These are phyloP conservation scores for Scarus forsteni DNA, from an alignment of 2,797 vertebrate genomes.

Conservation along the genomic window DNA sequence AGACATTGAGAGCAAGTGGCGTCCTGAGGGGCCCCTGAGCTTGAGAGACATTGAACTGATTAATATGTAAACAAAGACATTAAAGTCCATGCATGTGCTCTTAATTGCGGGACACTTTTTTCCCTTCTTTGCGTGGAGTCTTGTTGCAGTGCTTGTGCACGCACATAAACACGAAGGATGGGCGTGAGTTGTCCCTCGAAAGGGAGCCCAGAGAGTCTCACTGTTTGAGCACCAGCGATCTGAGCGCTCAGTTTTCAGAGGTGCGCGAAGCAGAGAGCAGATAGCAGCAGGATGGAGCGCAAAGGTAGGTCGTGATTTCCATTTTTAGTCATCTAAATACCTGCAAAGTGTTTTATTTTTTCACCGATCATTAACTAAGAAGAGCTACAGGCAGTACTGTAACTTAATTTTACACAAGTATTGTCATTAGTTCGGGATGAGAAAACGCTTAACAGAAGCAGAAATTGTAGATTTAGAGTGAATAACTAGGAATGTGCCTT, in stretches of 20 bases:
- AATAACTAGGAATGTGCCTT: neutral
- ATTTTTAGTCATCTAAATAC: conserved; percentile 17
- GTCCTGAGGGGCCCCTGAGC: conserved; percentile 55
- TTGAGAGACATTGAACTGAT: conserved; percentile 55
- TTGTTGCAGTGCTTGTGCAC: conserved; percentile 55
- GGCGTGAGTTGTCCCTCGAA: conserved; percentile 86
- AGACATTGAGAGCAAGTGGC: conserved; percentile 44
- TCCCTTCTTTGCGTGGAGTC: conserved; percentile 39
- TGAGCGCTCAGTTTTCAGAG: conserved; percentile 84
- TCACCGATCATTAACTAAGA: neutral
- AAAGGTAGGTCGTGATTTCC: conserved; percentile 85
- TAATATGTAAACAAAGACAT: conserved; percentile 73
- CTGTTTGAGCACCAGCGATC: conserved; percentile 75
- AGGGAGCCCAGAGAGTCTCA: conserved; percentile 86
- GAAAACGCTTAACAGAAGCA: conserved; percentile 1
- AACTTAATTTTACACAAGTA: neutral
- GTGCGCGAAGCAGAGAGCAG: conserved; percentile 70
- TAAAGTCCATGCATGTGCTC: conserved; percentile 60
- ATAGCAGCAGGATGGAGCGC: conserved; percentile 84
- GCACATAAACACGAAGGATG: conserved; percentile 85
- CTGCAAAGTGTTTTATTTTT: conserved; percentile 12
- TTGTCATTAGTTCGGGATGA: conserved; percentile 10
- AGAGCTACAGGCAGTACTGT: rapidly evolving
- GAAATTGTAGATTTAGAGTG: neutral
- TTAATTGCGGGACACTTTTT: conserved; percentile 59